Evolutionary conservation across 2,888 invertebrate genomes (phyloP).

Genomic region (Epistrophe eligans): DNA sequence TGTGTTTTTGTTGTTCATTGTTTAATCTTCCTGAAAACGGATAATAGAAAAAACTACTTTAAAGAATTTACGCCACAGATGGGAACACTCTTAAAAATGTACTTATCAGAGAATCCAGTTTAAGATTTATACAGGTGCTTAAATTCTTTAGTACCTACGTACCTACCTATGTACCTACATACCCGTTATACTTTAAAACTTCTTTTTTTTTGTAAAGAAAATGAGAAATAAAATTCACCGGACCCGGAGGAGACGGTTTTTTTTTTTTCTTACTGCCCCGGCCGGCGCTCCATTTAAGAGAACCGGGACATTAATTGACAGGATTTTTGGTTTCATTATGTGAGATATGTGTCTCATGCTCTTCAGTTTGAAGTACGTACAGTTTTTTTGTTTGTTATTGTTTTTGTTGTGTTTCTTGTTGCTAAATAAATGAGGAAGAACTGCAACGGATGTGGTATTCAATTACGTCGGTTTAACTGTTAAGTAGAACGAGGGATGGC

Average conservation of each 20-base stretch:
- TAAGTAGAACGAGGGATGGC: conserved; percentile 42
- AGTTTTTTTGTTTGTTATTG: not conserved
- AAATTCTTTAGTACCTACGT: not conserved
- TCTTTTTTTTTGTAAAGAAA: not conserved
- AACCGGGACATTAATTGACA: conserved; percentile 59
- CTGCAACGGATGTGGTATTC: conserved; percentile 66
- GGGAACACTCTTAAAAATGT: conserved; percentile 32
- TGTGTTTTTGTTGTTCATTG: conserved; percentile 1
- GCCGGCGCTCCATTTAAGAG: not conserved
- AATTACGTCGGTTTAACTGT: conserved; percentile 55
- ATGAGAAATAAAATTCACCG: not conserved
- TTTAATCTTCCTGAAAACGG: conserved; percentile 18
- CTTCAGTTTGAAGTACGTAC: conserved; percentile 32
- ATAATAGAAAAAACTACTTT: conserved; percentile 35
- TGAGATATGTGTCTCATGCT: conserved; percentile 50
- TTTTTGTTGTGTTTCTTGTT: not conserved
- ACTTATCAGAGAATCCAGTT: conserved; percentile 40
- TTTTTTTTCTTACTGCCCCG: not conserved
- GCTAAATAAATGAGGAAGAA: conserved; percentile 62
- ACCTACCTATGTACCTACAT: not conserved
- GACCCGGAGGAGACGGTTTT: not conserved
- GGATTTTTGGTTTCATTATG: conserved; percentile 61
- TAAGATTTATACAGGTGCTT: conserved; percentile 53
- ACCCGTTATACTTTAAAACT: not conserved
- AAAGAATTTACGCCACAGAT: conserved; percentile 35